phyloP scores from a whole-genome alignment of 2,797 vertebrate genomes.

The Podarcis siculus region DNA sequence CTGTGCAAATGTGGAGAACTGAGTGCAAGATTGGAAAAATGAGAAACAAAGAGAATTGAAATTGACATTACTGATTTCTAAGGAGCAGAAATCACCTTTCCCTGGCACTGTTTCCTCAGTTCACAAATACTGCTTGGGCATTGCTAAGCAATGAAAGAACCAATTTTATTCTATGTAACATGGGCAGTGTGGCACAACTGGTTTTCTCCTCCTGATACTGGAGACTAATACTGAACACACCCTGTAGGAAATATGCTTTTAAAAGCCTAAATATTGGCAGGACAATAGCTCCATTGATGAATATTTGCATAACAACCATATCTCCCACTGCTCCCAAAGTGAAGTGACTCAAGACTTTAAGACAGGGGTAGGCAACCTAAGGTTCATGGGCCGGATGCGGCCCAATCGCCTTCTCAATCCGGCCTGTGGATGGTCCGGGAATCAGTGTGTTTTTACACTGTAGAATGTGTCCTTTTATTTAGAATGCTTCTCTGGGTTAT shows the following conservation, averaged over 20 bases:
- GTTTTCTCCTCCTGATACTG: background rate
- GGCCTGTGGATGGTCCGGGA: no score
- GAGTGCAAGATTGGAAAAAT: no score
- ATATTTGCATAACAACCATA: background rate
- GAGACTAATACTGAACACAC: background rate
- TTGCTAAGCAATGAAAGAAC: background rate
- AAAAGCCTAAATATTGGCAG: background rate
- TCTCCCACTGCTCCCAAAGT: background rate
- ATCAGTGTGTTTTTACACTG: no score
- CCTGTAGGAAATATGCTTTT: slow-evolving; percentile 9
- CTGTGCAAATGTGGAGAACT: no score
- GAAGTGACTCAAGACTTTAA: background rate
- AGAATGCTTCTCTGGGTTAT: no score
- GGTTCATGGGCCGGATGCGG: no score
- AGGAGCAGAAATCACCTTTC: background rate
- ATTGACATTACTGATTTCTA: background rate
- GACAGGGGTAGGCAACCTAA: no score
- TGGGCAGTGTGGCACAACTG: background rate
- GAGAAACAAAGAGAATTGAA: no score
- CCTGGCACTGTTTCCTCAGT: background rate
- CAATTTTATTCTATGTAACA: background rate
- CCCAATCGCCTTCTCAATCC: no score
- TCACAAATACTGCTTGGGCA: background rate
- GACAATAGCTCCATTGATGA: slow-evolving; percentile 10
- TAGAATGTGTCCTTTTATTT: no score